Percentiles rank a stretch among this genome's conserved stretches.
Evolutionary conservation across 1,140 invertebrate species (phyloP).

Genomic region (Lasioglossum baleicum): DNA sequence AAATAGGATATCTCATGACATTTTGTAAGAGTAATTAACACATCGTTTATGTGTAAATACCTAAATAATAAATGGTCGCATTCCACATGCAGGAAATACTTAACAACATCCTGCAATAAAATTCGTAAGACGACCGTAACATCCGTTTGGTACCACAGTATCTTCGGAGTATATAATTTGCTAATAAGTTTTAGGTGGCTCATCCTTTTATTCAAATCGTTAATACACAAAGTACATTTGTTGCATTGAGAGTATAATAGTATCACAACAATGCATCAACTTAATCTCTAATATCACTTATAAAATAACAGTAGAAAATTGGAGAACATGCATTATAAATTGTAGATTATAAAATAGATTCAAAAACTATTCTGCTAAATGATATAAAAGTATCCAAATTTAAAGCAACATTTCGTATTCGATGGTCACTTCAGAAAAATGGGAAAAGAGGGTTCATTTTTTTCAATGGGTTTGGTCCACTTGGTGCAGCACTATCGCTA

Average conservation of each 20-base stretch:
- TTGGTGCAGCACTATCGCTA: too few species aligned
- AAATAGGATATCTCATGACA: slow-evolving; percentile 28
- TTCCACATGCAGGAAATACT: slow-evolving; percentile 68
- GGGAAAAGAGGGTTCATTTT: too few species aligned
- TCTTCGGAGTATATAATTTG: slow-evolving; percentile 60
- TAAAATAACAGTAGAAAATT: background rate
- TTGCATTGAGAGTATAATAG: background rate
- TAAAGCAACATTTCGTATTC: too few species aligned
- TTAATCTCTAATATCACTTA: background rate
- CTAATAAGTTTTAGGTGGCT: slow-evolving; percentile 51
- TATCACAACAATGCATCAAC: background rate
- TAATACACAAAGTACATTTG: background rate
- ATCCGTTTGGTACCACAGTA: slow-evolving; percentile 75
- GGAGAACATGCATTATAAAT: background rate
- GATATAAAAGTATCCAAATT: background rate
- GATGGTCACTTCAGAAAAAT: too few species aligned
- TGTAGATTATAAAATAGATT: background rate
- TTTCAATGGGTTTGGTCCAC: too few species aligned
- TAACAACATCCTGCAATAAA: slow-evolving; percentile 67
- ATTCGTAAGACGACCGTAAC: slow-evolving; percentile 66
- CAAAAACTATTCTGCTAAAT: background rate
- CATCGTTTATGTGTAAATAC: slow-evolving; percentile 56
- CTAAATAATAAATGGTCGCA: slow-evolving; percentile 69
- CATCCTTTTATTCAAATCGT: slow-evolving; percentile 23
- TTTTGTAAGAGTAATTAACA: slow-evolving; percentile 5